Conservation (phyloP, 2,888 invertebrate genomes). For the Gymnosoma rotundatum region DNA sequence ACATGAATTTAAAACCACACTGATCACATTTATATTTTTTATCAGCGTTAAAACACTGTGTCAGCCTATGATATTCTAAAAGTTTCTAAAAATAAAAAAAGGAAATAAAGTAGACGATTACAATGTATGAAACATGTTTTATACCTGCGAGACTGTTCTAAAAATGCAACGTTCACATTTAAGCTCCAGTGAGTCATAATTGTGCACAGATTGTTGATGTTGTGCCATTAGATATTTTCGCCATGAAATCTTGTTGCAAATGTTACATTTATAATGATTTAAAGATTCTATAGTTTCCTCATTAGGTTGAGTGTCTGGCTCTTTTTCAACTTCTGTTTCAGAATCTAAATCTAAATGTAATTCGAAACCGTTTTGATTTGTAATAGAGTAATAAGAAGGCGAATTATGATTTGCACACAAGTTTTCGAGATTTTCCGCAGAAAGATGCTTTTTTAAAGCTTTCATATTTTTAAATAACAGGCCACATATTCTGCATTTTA, state of each 20-base stretch:
- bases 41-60: slow-evolving; percentile 78
- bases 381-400: slow-evolving; percentile 78
- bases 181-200: slow-evolving; percentile 83
- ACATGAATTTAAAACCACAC: slow-evolving; percentile 80
- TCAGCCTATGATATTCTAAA: slow-evolving; percentile 83
- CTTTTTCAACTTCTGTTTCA: slow-evolving; percentile 76
- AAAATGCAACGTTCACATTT: slow-evolving; percentile 84
- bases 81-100: slow-evolving; percentile 80
- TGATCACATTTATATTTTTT: slow-evolving; percentile 77
- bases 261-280: slow-evolving; percentile 74
- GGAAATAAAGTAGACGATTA: not conserved
- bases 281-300: not conserved
- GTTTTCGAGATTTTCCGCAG: not conserved
- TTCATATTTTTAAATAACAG: slow-evolving; percentile 73
- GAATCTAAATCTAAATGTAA: slow-evolving; percentile 79
- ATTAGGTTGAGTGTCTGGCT: not conserved
- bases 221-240: slow-evolving; percentile 77
- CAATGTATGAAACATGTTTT: not conserved
- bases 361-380: slow-evolving; percentile 79
- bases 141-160: slow-evolving; percentile 83
- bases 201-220: slow-evolving; percentile 78
- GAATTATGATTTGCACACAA: slow-evolving; percentile 65
- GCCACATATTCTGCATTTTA: slow-evolving; percentile 77
- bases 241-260: slow-evolving; percentile 76
- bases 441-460: slow-evolving; percentile 74